Evolutionary conservation across 2,888 invertebrate species (phyloP).

Genomic region (Ethmia dodecea): DNA sequence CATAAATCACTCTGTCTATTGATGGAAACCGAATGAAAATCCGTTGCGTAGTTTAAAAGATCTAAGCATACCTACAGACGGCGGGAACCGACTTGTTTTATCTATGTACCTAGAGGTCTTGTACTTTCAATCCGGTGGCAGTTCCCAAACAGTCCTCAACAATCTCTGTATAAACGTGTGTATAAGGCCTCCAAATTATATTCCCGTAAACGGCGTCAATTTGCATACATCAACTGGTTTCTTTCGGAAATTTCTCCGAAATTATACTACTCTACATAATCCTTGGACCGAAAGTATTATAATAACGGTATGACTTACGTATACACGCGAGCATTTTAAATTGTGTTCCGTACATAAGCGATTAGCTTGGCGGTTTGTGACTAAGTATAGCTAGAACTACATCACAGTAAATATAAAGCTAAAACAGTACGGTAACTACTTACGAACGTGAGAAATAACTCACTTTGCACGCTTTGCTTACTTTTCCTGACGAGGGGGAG

Average conservation of each 20-base stretch:
- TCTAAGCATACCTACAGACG: background rate
- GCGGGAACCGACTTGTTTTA: too few relatives aligned
- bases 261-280: slow-evolving; percentile 28
- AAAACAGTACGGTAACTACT: background rate
- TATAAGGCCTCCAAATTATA: slow-evolving; percentile 32
- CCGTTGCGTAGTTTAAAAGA: background rate
- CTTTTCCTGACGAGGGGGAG: background rate
- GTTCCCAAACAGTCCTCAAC: slow-evolving; percentile 4
- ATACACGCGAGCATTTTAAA: slow-evolving; percentile 10
- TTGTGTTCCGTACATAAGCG: too few relatives aligned
- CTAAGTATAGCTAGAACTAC: background rate
- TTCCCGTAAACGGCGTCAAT: slow-evolving; percentile 27
- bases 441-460: background rate
- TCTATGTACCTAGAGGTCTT: background rate
- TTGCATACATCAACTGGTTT: slow-evolving; percentile 36
- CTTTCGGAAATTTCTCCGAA: slow-evolving; percentile 29
- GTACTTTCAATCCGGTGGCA: slow-evolving; percentile 1
- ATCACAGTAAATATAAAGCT: background rate
- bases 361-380: slow-evolving; percentile 3
- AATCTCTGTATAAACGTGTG: slow-evolving; percentile 9
- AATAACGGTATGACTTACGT: slow-evolving; percentile 6
- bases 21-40: background rate
- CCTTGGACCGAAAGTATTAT: slow-evolving; percentile 24
- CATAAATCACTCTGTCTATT: background rate
- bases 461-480: too few relatives aligned